A percentile compares a stretch with the other conserved stretches of the same genome.
Evolutionary conservation across 2,797 vertebrate species (phyloP).

Genomic region (Mycteria americana): DNA sequence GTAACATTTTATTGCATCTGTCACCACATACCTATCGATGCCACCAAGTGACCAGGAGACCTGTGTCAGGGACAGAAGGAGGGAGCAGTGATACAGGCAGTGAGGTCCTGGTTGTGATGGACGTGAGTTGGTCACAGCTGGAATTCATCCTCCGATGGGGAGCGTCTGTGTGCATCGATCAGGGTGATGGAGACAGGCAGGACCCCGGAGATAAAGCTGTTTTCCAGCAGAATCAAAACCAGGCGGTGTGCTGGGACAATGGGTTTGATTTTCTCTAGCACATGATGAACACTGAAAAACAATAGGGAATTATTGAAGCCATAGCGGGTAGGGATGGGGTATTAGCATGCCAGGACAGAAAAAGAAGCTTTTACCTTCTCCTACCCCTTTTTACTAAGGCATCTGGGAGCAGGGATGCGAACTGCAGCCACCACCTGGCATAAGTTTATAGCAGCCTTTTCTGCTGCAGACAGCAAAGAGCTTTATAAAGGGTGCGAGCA

Average conservation of each 20-base stretch:
- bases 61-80: not conserved
- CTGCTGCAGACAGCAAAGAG: accelerated
- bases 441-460: not conserved
- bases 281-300: not conserved
- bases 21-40: accelerated
- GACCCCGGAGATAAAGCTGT: not conserved
- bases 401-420: not conserved
- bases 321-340: not conserved
- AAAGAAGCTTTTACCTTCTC: not conserved
- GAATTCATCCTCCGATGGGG: accelerated
- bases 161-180: accelerated
- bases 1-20: not conserved
- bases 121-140: not conserved
- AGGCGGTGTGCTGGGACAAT: not conserved
- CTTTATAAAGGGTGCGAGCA: not conserved
- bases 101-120: not conserved
- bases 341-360: not conserved
- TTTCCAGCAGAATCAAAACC: not conserved
- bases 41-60: not conserved
- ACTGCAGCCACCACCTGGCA: not conserved
- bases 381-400: not conserved
- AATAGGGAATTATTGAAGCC: not conserved
- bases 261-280: not conserved
- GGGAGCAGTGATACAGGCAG: not conserved
- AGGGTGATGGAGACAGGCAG: not conserved